These are phyloP conservation scores for Dromococcyx pavoninus DNA, from an alignment of 2,797 vertebrate genomes.

Conservation along the genomic window DNA sequence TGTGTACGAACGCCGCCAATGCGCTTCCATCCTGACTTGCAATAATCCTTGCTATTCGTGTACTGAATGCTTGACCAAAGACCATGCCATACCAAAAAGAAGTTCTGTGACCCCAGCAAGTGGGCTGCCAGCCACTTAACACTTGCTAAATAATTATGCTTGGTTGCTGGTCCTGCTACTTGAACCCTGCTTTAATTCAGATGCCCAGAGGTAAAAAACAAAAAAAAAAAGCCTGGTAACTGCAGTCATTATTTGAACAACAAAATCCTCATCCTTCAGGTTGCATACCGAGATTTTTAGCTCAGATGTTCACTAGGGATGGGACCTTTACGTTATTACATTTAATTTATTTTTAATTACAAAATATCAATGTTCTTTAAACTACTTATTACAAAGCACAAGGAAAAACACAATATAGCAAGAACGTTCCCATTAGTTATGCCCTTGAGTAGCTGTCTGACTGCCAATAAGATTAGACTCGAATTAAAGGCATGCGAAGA, in stretches of 20 bases:
- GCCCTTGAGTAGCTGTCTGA: neutral
- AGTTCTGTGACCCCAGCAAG: neutral
- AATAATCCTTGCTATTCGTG: constrained; percentile 20
- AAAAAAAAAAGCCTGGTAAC: neutral
- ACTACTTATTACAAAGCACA: neutral
- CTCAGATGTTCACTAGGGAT: neutral
- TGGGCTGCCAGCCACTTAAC: constrained; percentile 10
- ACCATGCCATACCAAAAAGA: neutral
- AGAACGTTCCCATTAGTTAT: neutral
- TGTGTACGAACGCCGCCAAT: neutral
- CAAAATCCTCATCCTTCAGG: neutral
- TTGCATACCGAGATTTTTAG: neutral
- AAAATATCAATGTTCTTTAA: neutral
- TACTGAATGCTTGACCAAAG: constrained; percentile 17
- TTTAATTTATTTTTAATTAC: neutral
- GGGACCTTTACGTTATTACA: neutral
- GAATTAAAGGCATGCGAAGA: constrained; percentile 52
- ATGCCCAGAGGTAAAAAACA: neutral
- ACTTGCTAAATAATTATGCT: neutral
- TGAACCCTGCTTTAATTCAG: neutral
- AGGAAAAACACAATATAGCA: neutral
- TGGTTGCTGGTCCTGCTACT: neutral
- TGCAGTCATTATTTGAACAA: neutral
- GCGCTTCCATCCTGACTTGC: neutral
- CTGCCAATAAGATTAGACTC: constrained; percentile 39